phyloP scores from a whole-genome alignment of 1,140 invertebrate genomes.

The Paraescarpia echinospica region DNA sequence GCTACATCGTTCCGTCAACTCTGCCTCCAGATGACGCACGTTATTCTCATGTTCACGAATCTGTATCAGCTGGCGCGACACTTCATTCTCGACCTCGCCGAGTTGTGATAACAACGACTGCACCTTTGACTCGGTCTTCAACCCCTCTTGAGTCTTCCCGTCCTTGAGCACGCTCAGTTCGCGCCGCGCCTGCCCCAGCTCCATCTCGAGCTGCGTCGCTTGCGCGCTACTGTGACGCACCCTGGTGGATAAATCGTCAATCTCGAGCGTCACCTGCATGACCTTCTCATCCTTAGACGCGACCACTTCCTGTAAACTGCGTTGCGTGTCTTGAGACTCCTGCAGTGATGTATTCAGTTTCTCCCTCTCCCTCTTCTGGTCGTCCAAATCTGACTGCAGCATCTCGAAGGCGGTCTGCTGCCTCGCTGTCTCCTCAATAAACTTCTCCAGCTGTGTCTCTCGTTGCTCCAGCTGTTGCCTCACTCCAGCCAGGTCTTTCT shows the following conservation, averaged over 20 bases:
- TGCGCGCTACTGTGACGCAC: background rate
- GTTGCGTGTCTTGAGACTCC: background rate
- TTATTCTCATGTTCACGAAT: slow-evolving; percentile 25
- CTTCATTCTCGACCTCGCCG: slow-evolving; percentile 39
- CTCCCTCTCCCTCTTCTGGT: slow-evolving; percentile 13
- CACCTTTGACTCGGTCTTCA: slow-evolving; percentile 35
- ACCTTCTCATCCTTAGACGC: background rate
- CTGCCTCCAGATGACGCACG: slow-evolving; percentile 11
- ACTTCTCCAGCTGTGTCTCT: slow-evolving; percentile 15
- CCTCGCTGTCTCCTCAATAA: background rate
- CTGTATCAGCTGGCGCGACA: slow-evolving; percentile 31
- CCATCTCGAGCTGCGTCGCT: background rate
- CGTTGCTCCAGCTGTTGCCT: slow-evolving; percentile 15
- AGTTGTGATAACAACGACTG: slow-evolving; percentile 37
- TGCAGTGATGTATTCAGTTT: background rate
- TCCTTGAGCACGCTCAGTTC: slow-evolving; percentile 35
- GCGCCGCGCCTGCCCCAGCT: slow-evolving; percentile 27
- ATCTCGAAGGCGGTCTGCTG: slow-evolving; percentile 7
- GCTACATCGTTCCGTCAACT: background rate
- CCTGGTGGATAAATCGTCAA: slow-evolving; percentile 8
- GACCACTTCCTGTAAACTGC: slow-evolving; percentile 12
- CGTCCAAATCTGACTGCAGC: slow-evolving; percentile 12
- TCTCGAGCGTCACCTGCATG: background rate
- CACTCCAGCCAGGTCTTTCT: slow-evolving; percentile 8
- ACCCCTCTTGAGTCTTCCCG: slow-evolving; percentile 34